These are phyloP conservation scores for Girardinus metallicus DNA, from an alignment of 2,797 vertebrate genomes.

Conservation along the genomic window DNA sequence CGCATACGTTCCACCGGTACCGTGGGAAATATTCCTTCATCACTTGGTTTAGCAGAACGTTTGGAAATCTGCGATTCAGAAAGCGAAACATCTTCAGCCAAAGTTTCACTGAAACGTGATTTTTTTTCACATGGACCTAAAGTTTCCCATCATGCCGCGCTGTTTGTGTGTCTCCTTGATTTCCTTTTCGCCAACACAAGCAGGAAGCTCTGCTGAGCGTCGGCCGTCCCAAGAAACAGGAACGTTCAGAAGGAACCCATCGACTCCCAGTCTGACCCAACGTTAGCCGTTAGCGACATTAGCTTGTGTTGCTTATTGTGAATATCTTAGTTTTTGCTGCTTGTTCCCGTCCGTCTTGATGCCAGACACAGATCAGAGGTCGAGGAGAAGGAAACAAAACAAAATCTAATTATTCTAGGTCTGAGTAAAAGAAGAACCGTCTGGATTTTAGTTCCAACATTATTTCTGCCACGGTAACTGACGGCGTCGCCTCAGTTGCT, in stretches of 20 bases:
- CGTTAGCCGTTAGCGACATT: conserved; percentile 15
- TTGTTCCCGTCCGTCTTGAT: conserved; percentile 11
- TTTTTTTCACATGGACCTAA: conserved; percentile 14
- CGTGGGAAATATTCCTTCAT: conserved; percentile 22
- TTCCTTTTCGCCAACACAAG: neutral
- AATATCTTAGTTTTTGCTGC: conserved; percentile 12
- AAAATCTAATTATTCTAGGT: neutral
- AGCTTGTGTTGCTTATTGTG: conserved; percentile 21
- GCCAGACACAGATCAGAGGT: conserved; percentile 1
- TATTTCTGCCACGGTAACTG: neutral
- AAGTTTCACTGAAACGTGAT: conserved; percentile 34
- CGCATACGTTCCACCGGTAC: conserved; percentile 15
- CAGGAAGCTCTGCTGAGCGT: neutral
- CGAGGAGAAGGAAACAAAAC: neutral
- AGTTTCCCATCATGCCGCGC: neutral
- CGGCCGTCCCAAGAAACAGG: neutral
- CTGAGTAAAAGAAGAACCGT: neutral
- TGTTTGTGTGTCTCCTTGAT: neutral
- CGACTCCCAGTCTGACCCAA: conserved; percentile 28
- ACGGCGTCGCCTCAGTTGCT: neutral
- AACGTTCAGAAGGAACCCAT: conserved; percentile 7
- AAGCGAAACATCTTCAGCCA: conserved; percentile 36
- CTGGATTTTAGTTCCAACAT: neutral
- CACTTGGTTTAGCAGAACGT: conserved; percentile 24
- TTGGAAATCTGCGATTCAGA: conserved; percentile 14